phyloP scores from a whole-genome alignment of 2,888 invertebrate species.

The Stenodema calcarata region DNA sequence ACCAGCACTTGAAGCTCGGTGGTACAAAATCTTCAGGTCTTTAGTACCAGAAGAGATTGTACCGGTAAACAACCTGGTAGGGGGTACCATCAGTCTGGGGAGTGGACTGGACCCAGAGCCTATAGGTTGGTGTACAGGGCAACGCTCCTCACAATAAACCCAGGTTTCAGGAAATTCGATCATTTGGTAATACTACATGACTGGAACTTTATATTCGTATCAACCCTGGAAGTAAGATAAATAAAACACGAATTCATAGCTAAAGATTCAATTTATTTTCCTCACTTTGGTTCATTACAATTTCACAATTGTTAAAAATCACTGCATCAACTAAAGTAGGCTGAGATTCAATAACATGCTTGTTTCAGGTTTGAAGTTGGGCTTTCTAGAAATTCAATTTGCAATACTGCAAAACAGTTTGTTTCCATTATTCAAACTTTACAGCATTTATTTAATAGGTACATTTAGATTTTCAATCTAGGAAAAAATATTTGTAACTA shows the following conservation, averaged over 20 bases:
- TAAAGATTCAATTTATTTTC: conserved; percentile 45
- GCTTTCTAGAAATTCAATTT: conserved; percentile 12
- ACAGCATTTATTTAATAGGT: background rate
- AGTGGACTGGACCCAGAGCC: too few species aligned
- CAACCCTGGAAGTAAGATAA: background rate
- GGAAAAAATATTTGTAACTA: background rate
- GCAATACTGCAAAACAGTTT: background rate
- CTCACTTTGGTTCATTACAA: conserved; percentile 57
- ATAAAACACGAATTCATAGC: background rate
- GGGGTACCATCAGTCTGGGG: too few species aligned
- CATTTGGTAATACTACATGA: too few species aligned
- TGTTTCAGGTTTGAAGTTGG: conserved; percentile 39
- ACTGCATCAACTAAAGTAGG: conserved; percentile 2
- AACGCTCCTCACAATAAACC: too few species aligned
- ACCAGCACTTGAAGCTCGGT: too few species aligned
- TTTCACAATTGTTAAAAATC: conserved; percentile 54
- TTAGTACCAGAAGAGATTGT: too few species aligned
- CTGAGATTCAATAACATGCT: conserved; percentile 12
- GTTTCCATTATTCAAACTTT: background rate
- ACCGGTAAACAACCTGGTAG: too few species aligned
- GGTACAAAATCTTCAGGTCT: too few species aligned
- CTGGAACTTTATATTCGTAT: too few species aligned
- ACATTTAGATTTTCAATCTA: background rate
- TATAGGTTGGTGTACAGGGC: too few species aligned
- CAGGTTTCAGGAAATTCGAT: too few species aligned